These are phyloP conservation scores for Steinernema feltiae DNA, from an alignment of 1,140 invertebrate species.

Conservation along the genomic window DNA sequence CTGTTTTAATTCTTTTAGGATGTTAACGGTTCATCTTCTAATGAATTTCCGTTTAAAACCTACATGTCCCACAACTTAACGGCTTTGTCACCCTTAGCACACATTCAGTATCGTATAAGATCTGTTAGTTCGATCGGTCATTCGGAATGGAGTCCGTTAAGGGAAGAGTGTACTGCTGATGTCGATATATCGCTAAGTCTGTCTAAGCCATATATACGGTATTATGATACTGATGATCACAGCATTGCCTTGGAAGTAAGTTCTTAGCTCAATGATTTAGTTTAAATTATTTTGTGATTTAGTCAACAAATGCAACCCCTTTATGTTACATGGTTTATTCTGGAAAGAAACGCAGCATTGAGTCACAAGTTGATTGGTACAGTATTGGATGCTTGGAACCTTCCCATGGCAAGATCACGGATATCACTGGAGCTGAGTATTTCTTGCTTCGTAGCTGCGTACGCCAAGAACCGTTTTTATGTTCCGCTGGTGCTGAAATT, in stretches of 20 bases:
- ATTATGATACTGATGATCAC: conserved; percentile 27
- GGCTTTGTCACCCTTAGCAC: conserved; percentile 21
- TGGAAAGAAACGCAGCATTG: neutral
- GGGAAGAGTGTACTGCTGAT: conserved; percentile 32
- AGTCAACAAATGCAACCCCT: conserved; percentile 1
- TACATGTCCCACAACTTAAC: conserved; percentile 39
- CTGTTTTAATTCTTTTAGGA: too few relatives aligned
- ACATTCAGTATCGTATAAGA: conserved; percentile 33
- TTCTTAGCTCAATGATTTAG: neutral
- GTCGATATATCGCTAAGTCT: neutral
- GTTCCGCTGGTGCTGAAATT: neutral
- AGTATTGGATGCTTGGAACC: neutral
- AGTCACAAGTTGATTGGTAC: neutral
- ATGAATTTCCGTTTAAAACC: too few relatives aligned
- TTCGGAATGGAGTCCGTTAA: conserved; percentile 44
- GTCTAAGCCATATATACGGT: conserved; percentile 16
- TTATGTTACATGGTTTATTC: conserved; percentile 31
- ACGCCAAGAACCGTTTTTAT: neutral
- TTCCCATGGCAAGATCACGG: neutral
- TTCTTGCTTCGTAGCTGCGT: neutral
- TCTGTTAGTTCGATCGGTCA: conserved; percentile 26
- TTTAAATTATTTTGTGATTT: conserved; percentile 13
- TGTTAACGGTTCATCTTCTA: too few relatives aligned
- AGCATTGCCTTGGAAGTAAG: conserved; percentile 33
- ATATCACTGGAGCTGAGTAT: neutral